Evolutionary conservation across 1,140 invertebrate genomes (phyloP), one percentile per base, ranked within the genome.

Genomic region (Eriosoma lanigerum): DNA sequence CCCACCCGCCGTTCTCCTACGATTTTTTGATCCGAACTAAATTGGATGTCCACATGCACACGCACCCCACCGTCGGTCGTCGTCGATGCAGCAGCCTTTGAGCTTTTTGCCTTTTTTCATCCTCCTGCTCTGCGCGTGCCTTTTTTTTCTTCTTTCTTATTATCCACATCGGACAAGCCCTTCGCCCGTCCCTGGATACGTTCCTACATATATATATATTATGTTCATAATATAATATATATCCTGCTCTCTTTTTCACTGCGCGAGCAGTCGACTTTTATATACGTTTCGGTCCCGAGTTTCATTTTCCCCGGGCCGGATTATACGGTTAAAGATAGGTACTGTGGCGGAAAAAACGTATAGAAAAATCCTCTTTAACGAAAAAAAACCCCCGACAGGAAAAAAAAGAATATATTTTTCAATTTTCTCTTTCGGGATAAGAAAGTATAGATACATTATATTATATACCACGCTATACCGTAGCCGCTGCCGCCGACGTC

Each of bases 281-380:
- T 75, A 75, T 75, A 58, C 29, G 24, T 76, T 58, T 76, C 73
- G 54, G 73, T 78, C 38, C 75, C 56, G 75, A 78, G 75, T 78
- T 78, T 78, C 75, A 78, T 78, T 78, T 78, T 78, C 75, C 62
- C 75, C 19, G 75, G 32, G 38, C 54, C 75, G 75, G 75, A 78
- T 78, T 78, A 78, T 62, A 78, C 75, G 75, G 75, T 78, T 78
- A 78, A 78, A 78, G 75, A 78, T 78, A 78, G 75, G 75, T 76
- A 60, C 56, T 62, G 38, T 29, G 38, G 54, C 15, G 38, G 75
- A 78, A 78, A n/a, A 56, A 78, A 78, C 75, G 75, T 62, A 78
- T 60, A 78, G 75, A 78, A 62, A 78, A 78, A 78, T 78, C 75
- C 58, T 78, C 75, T 78, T 78, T 78, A 78, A 38, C 56, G 24